Evolutionary conservation across 2,113 vertebrate species (phyloP), one percentile per base, ranked within the genome.

Genomic region (Apteryx mantelli): DNA sequence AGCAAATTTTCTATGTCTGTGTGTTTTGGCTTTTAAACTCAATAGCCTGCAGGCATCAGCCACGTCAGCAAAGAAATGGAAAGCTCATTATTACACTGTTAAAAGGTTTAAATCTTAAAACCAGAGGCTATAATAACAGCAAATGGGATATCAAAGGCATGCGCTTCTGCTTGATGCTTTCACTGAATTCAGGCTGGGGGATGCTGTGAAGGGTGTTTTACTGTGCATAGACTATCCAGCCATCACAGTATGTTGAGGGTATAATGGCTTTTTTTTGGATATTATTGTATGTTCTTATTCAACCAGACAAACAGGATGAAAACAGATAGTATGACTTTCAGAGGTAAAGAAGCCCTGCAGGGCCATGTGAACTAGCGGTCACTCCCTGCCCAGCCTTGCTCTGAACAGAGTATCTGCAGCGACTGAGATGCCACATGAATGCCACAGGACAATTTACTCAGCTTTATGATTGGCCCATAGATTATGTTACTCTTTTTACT

Each of bases 11-110:
- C 73, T 91, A 26, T 68, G 94, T 82, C 75, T 93, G 84, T 93
- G 28, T 97, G 46, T 95, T 95, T 97, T 97, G 97, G 79, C 82
- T 93, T 94, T 95, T 77, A 68, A 56, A 76, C 84, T 96, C 81
- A 90, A 55, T 69, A 97, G 88, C 91, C 93, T 94, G 60, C 93
- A 95, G 88, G 92, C 68, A 52, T 64, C 46, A 70, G 60, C 28
- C 77, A 86, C 38, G 44, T 86, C 77, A 88, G 61, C 58, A 94
- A 95, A 93, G 88, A 83, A 97, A 95, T 74, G 91, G 91, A 94
- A 97, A 94, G 91, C 70, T 95, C 88, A 50, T 95, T 94, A 94
- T 77, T 92, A 63, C 53, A 71, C 88, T 65, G 60, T 75, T 75
- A 74, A 55, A 92, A 75, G 42, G 78, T 96, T 97, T 89, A 96